Base-by-base conservation (phyloP, 1,140 invertebrate genomes). In the Aphelenchoides avenae region DNA sequence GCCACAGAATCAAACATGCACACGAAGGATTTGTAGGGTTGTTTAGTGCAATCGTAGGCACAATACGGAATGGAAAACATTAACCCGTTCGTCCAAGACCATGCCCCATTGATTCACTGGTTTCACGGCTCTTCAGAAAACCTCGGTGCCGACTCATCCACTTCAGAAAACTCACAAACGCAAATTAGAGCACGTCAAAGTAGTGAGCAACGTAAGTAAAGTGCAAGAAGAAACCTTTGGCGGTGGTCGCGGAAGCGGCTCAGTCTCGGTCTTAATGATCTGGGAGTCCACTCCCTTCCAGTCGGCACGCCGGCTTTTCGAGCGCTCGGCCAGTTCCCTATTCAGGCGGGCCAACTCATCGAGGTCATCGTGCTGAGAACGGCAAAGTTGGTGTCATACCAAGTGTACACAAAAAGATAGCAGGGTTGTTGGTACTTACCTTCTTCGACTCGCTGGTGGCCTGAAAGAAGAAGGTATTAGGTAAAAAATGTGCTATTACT, bases 311-410 rank as follows among this genome's bases (percentile, higher is more conserved):
- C 62, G 62, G 39, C 31, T 51, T 27, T 52, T 66, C 11, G 66
- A 66, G 7, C 67, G 68, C 33, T 71, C 66, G n/a, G 54, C 46
- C 20, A 71, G 42, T 30, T 72, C 60, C 20, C 46, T 52, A 53
- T 52, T 71, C 49, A 34, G 42, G 48, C 64, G 64, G 13, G 58
- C 52, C 52, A 70, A 52, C 24, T 66, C 55, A 41, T 70, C 67
- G 33, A 70, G 41, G n/a, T 70, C 67, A 46, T 67, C 61, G 27
- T 68, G 39, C 63, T 66, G 60, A 40, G n/a, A n/a, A n/a, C n/a
- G n/a, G n/a, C n/a, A n/a, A n/a, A n/a, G n/a, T n/a, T n/a, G n/a
- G n/a, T n/a, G n/a, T n/a, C n/a, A n/a, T n/a, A n/a, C n/a, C n/a
- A n/a, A n/a, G n/a, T n/a, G n/a, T n/a, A n/a, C n/a, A n/a, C n/a